A percentile compares a stretch with the other conserved stretches of the same genome.
These are phyloP conservation scores for Theonella swinhoei DNA, from an alignment of 37 sponge, comb jelly and placozoan genomes.

Conservation along the genomic window DNA sequence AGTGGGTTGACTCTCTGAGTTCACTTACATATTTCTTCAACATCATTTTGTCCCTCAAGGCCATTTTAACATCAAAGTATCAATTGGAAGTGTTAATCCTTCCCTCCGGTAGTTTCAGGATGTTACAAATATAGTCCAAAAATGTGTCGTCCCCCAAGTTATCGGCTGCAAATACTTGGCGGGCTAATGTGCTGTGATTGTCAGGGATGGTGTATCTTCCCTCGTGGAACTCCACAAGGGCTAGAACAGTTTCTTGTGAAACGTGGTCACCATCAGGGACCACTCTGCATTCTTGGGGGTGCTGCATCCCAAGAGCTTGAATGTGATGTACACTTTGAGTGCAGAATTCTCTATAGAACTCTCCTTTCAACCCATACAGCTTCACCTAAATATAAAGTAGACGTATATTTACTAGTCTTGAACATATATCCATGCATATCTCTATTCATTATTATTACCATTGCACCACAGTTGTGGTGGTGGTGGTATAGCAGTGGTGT, in stretches of 20 bases:
- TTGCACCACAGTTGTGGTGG: slow-evolving; percentile 50
- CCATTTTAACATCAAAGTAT: neutral
- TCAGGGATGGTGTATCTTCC: slow-evolving; percentile 53
- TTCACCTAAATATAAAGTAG: slow-evolving; percentile 57
- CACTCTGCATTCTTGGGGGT: slow-evolving; percentile 44
- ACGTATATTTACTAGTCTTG: slow-evolving; percentile 54
- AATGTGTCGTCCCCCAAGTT: neutral
- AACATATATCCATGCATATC: slow-evolving; percentile 50
- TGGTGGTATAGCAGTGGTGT: slow-evolving; percentile 56
- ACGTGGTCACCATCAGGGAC: slow-evolving; percentile 49
- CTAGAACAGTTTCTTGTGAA: slow-evolving; percentile 52
- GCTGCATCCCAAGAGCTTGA: slow-evolving; percentile 20
- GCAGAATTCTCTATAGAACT: slow-evolving; percentile 13
- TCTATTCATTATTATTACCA: slow-evolving; percentile 36
- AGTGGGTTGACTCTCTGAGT: no score
- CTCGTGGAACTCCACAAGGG: slow-evolving; percentile 27
- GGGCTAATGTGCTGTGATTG: slow-evolving; percentile 28
- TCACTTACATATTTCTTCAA: no score
- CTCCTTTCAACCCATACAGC: slow-evolving; percentile 17
- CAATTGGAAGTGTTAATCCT: neutral
- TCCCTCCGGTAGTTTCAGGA: neutral
- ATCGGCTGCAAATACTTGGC: neutral
- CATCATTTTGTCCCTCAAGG: no score
- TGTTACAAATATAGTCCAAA: neutral
- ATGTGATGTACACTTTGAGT: slow-evolving; percentile 17